Conservation (phyloP, 2,113 vertebrate genomes). For the Callospermophilus lateralis region DNA sequence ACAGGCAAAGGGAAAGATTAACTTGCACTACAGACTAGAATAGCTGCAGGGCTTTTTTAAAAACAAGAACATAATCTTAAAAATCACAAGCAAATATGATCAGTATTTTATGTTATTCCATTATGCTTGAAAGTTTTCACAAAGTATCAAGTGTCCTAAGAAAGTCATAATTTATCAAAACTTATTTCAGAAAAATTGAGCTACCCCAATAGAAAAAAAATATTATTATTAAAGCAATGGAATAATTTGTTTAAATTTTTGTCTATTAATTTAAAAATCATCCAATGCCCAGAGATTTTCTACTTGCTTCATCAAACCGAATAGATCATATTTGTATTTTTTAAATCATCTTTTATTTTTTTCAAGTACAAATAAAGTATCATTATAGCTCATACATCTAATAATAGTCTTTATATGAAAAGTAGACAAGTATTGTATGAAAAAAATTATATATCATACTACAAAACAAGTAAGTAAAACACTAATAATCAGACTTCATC, state of each 20-base stretch:
- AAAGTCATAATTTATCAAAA: slow-evolving; percentile 17
- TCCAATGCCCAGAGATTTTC: background rate
- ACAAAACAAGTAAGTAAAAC: background rate
- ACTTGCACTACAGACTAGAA: background rate
- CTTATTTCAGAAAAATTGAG: background rate
- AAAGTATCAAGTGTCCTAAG: background rate
- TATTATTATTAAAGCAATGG: background rate
- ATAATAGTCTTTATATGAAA: background rate
- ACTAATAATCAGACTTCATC: background rate
- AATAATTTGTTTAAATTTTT: background rate
- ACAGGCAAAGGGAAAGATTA: background rate
- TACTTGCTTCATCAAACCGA: background rate
- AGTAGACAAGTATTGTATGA: background rate
- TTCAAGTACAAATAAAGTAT: background rate
- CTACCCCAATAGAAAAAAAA: background rate
- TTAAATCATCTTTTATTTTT: background rate
- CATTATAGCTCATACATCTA: background rate
- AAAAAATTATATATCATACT: background rate
- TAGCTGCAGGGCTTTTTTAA: background rate
- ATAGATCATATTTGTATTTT: background rate
- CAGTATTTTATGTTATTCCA: background rate
- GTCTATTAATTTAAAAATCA: background rate
- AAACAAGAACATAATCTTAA: background rate
- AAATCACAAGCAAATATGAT: background rate
- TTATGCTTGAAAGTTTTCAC: background rate